phyloP scores from a whole-genome alignment of 2,888 invertebrate genomes.

The Endomychus coccineus region DNA sequence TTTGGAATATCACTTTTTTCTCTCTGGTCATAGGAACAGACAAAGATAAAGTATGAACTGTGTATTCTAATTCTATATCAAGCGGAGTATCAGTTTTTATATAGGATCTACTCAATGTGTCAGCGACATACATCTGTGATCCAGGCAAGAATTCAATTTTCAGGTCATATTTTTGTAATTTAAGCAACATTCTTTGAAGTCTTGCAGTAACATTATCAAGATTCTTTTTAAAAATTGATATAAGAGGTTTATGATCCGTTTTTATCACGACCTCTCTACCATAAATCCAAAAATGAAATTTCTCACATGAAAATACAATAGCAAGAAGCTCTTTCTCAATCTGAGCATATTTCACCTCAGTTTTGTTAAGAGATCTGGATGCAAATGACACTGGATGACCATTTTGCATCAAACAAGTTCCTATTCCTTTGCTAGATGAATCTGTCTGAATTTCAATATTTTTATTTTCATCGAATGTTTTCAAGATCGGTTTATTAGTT shows the following conservation, averaged over 20 bases:
- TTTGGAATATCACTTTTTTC: slow-evolving; percentile 11
- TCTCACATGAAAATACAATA: slow-evolving; percentile 29
- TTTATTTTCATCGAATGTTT: slow-evolving; percentile 17
- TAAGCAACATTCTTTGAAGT: slow-evolving; percentile 22
- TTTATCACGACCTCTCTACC: slow-evolving; percentile 26
- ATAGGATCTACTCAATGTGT: slow-evolving; percentile 16
- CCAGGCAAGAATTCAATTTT: slow-evolving; percentile 22
- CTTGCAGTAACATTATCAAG: slow-evolving; percentile 13
- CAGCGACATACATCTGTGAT: slow-evolving; percentile 21
- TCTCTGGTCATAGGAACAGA: slow-evolving; percentile 19
- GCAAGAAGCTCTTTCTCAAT: slow-evolving; percentile 34
- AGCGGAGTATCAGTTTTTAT: slow-evolving; percentile 12
- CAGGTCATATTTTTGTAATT: slow-evolving; percentile 19
- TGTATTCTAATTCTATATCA: slow-evolving; percentile 14
- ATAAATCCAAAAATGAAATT: slow-evolving; percentile 33
- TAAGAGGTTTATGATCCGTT: slow-evolving; percentile 30
- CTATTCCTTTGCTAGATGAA: slow-evolving; percentile 18
- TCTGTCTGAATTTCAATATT: slow-evolving; percentile 17
- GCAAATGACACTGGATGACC: slow-evolving; percentile 20
- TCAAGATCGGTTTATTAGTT: slow-evolving; percentile 11
- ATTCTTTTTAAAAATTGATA: slow-evolving; percentile 22
- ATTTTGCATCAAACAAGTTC: slow-evolving; percentile 18
- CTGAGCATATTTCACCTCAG: slow-evolving; percentile 27
- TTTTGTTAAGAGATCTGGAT: slow-evolving; percentile 15
- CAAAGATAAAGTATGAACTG: slow-evolving; percentile 13